These are phyloP conservation scores for Pachyuromys duprasi DNA, from an alignment of 2,797 vertebrate genomes.

Conservation along the genomic window DNA sequence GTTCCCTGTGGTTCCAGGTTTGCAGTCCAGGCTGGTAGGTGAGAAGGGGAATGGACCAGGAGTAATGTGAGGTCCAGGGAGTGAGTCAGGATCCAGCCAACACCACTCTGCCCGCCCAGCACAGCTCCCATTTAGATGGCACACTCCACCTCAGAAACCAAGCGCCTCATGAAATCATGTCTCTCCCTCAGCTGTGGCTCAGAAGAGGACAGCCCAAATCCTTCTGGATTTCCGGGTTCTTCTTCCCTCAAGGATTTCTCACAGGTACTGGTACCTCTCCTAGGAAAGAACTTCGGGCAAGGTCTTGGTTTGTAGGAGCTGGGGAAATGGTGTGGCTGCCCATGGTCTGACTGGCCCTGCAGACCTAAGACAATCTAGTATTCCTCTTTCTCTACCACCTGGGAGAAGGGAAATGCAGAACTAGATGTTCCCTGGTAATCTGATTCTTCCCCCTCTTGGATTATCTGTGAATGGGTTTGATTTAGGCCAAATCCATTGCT, in stretches of 20 bases:
- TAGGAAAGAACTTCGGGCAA: not conserved
- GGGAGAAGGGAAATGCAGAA: not conserved
- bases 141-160: not conserved
- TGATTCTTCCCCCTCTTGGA: not conserved
- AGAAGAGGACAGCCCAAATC: slow-evolving; percentile 89
- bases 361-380: not conserved
- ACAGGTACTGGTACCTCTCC: slow-evolving; percentile 84
- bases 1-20: not conserved
- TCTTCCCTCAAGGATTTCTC: slow-evolving; percentile 92
- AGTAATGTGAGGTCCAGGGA: not conserved
- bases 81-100: not conserved
- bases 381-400: not conserved
- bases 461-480: not conserved
- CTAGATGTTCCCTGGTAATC: not conserved
- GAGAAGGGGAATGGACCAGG: not conserved
- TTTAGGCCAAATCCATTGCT: too few species aligned
- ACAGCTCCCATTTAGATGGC: slow-evolving; percentile 6
- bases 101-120: not conserved
- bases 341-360: not conserved
- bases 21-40: not conserved
- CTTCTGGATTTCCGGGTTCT: slow-evolving; percentile 92
- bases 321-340: not conserved
- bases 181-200: slow-evolving; percentile 87
- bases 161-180: not conserved
- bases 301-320: not conserved